Percentiles rank a stretch among this genome's conserved stretches.
Evolutionary conservation across 2,888 invertebrate species (phyloP).

Genomic region (Chouioia cunea): DNA sequence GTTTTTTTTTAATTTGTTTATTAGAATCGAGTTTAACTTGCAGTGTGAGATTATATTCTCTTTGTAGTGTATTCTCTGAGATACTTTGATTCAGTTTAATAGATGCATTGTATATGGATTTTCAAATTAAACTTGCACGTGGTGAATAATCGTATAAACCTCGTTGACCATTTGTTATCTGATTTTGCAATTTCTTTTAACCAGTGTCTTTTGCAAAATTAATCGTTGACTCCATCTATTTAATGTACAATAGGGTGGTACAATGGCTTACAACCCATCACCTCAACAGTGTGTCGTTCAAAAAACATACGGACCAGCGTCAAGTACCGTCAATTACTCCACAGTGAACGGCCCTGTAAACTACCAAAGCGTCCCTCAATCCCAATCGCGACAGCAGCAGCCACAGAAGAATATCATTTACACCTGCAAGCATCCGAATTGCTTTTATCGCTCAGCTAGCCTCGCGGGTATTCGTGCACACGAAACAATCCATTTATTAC

Average conservation of each 20-base stretch:
- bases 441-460: constrained; percentile 25
- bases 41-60: no score
- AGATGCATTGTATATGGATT: no score
- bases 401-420: constrained; percentile 22
- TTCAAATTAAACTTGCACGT: no score
- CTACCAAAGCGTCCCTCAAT: constrained; percentile 9
- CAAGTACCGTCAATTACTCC: constrained; percentile 5
- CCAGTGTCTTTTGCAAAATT: no score
- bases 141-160: no score
- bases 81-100: no score
- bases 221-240: neutral
- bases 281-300: neutral
- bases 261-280: neutral
- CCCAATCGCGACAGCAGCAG: constrained; percentile 4
- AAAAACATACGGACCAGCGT: neutral
- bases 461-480: constrained; percentile 3
- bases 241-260: neutral
- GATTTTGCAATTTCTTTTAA: no score
- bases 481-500: constrained; percentile 22
- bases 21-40: no score
- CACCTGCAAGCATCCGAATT: constrained; percentile 30
- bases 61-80: no score
- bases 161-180: no score
- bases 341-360: constrained; percentile 6
- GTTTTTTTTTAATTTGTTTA: no score